A percentile compares a stretch with the other conserved stretches of the same genome.
Conservation (phyloP, 2,888 invertebrate species). For the Eristalis arbustorum region DNA sequence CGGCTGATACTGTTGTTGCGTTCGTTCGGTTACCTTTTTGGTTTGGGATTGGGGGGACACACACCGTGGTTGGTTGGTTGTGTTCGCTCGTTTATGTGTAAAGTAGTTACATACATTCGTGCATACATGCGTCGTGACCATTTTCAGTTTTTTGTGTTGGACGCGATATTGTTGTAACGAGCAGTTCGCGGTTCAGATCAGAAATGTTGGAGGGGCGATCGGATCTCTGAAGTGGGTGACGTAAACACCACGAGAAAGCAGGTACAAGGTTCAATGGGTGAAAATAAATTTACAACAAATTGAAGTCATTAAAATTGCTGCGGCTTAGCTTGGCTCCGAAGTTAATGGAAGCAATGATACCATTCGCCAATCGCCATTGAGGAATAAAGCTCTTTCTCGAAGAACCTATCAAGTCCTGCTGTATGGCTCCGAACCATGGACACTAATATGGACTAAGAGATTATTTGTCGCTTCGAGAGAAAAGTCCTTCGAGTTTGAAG, state of each 20-base stretch:
- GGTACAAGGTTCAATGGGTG: conserved; percentile 44
- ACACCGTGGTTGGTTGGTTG: conserved; percentile 5
- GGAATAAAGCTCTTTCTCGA: too few species aligned
- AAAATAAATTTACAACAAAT: not conserved
- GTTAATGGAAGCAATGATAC: too few species aligned
- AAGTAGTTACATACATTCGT: conserved; percentile 2
- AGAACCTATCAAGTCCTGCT: too few species aligned
- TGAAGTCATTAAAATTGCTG: too few species aligned
- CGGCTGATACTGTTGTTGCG: conserved; percentile 2
- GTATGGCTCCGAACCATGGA: too few species aligned
- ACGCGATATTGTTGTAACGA: conserved; percentile 31
- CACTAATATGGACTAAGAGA: too few species aligned
- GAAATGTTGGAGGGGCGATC: not conserved
- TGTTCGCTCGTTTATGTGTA: not conserved
- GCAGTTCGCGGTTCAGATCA: conserved; percentile 42
- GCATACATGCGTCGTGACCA: conserved; percentile 9
- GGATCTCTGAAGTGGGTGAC: conserved; percentile 23
- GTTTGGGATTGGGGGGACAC: conserved; percentile 8
- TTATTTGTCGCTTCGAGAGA: too few species aligned
- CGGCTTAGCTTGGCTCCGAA: too few species aligned
- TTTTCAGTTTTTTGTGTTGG: conserved; percentile 15
- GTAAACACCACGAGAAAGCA: conserved; percentile 33
- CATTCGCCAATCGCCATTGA: too few species aligned
- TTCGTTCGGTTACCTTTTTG: conserved; percentile 27
- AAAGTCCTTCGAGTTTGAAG: too few species aligned